Conservation (phyloP, 1,140 invertebrate genomes). For the Galleria mellonella region DNA sequence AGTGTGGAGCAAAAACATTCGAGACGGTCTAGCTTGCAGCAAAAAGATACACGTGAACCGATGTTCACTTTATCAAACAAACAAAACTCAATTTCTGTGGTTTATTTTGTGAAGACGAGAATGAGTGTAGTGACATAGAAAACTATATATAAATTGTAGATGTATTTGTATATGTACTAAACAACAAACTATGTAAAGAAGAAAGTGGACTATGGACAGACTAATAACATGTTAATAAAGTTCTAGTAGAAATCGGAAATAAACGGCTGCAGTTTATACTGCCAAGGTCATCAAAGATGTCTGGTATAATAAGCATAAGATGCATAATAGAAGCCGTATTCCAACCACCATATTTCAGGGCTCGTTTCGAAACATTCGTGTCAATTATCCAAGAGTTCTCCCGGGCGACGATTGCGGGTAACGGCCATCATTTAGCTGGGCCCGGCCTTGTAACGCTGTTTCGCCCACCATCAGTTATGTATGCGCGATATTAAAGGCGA, state of each 20-base stretch:
- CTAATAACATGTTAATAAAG: too few relatives aligned
- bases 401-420: conserved; percentile 48
- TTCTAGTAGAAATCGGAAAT: too few relatives aligned
- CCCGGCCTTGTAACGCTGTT: conserved; percentile 41
- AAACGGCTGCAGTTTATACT: too few relatives aligned
- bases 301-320: neutral
- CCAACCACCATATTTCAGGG: conserved; percentile 33
- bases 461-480: conserved; percentile 49
- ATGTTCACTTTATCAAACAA: conserved; percentile 34
- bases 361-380: conserved; percentile 48
- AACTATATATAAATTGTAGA: too few relatives aligned
- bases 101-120: conserved; percentile 4
- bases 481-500: conserved; percentile 55
- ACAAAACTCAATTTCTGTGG: conserved; percentile 10
- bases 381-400: conserved; percentile 66
- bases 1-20: conserved; percentile 49
- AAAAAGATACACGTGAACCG: conserved; percentile 44
- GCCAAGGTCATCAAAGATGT: too few relatives aligned
- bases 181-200: too few relatives aligned
- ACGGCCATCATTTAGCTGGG: conserved; percentile 55
- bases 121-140: too few relatives aligned
- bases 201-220: too few relatives aligned
- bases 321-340: conserved; percentile 19
- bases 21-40: conserved; percentile 36
- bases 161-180: too few relatives aligned